Percentiles rank a stretch among this genome's conserved stretches.
Evolutionary conservation across 37 sponge, comb jelly and placozoan species (phyloP).

Genomic region (Bolinopsis microptera): DNA sequence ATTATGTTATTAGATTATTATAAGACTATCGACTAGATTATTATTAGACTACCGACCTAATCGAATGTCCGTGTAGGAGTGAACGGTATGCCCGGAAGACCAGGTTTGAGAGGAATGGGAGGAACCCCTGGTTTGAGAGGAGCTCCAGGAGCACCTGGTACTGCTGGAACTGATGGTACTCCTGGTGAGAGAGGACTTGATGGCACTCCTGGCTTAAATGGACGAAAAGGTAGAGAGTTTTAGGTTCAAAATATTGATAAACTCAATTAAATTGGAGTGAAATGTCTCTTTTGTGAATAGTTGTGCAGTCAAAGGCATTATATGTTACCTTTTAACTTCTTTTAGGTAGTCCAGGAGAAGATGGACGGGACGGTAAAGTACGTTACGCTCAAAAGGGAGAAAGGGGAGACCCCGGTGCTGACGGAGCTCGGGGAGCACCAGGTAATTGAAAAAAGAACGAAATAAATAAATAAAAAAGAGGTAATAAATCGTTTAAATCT

Average conservation of each 20-base stretch:
- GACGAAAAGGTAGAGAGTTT: slow-evolving; percentile 4
- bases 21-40: too few species aligned
- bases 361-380: neutral
- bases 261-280: too few species aligned
- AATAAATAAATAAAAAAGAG: too few species aligned
- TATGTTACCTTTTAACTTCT: neutral
- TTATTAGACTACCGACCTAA: too few species aligned
- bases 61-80: too few species aligned
- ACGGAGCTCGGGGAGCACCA: neutral
- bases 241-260: neutral
- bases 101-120: neutral
- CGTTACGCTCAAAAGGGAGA: neutral
- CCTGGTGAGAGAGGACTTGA: neutral
- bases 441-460: neutral
- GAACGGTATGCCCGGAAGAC: neutral
- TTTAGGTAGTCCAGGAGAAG: neutral
- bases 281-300: too few species aligned
- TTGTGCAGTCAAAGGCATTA: too few species aligned
- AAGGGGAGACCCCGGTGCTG: neutral
- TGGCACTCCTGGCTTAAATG: neutral
- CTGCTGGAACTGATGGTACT: neutral
- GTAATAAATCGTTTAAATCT: too few species aligned
- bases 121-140: neutral
- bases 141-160: neutral
- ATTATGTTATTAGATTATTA: neutral